Base-by-base conservation (phyloP, 2,888 invertebrate species). In the Ligdia adustata region DNA sequence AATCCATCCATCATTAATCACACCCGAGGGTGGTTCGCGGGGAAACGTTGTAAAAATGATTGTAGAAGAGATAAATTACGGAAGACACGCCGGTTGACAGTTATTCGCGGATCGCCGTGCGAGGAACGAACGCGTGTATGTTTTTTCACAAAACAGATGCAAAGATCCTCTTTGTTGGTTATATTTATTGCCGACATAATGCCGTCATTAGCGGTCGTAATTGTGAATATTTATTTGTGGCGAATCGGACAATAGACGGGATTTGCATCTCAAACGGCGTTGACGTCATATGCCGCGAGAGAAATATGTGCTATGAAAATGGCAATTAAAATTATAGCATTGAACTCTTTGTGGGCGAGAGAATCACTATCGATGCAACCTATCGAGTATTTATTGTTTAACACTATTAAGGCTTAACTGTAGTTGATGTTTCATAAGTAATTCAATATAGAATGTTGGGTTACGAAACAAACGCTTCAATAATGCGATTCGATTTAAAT, bases 1-100 rank as follows among this genome's bases (percentile, higher is more conserved):
- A 89, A 88, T 90, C 88, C 86, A 90, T 90, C 89, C 87, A 89
- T 90, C 90, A 90, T 90, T 90, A 90, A 90, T 90, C 90, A 89
- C 81, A 75, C 72, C 48, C 62, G 82, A 78, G 82, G 84, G 81
- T 82, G 79, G 75, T 75, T 66, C 37, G 41, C 46, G 69, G 81
- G 80, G 82, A 79, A 81, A 82, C 77, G 83, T 49, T 85, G 86
- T 88, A 89, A 90, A 89, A 87, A 89, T 88, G 66, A 89, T 89
- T 89, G 87, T 88, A 84, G 80, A 79, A 80, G 82, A 89, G 90
- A 90, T 89, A 89, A 89, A 90, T 90, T 84, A 56, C 57, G 41
- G 46, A 84, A 85, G 84, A 89, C 79, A 76, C 66, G 78, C 63
- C 59, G 64, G 71, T 71, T 87, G 87, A 83, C 86, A 74, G 78